Evolutionary conservation across 2,113 vertebrate species (phyloP), one percentile per base, ranked within the genome.

Genomic region (Osmerus eperlanus): DNA sequence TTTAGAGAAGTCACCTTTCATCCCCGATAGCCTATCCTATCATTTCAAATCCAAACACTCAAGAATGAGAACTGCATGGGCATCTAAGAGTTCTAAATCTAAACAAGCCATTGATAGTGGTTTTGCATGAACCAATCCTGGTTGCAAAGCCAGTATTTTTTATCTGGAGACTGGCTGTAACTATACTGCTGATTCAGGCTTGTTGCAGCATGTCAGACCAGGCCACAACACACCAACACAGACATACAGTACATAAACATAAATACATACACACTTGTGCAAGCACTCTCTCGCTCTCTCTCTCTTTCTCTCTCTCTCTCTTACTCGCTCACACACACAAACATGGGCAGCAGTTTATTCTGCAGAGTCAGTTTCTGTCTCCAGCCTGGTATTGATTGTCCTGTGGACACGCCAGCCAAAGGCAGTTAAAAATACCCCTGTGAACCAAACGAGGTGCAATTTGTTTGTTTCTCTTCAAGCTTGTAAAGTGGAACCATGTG

Each of bases 401-500:
- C 73, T 83, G 81, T 28, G 79, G 83, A 72, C 84, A 78, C 75
- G 19, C 70, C 83, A 86, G 87, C 90, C 90, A 88, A 85, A 83
- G 85, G 82, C 84, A 80, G 84, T 92, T 90, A 91, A 90, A 90
- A 85, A 86, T 79, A 86, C 86, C 82, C 80, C 76, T 71, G 81
- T 83, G 73, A 74, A 88, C 83, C 78, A 90, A 91, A 91, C 83
- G 86, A 92, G 90, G 84, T 89, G 90, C 89, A 93, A 91, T 91
- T 91, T 92, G 91, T 91, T 93, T 90, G 90, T 91, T 91, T 90
- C 90, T 91, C 85, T 88, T 90, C 79, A 87, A 85, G 87, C 82
- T 85, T 84, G 84, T 87, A 89, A 92, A 92, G 88, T 90, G 87
- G 89, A 93, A 91, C 86, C 90, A 91, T 89, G 88, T 92, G 91